Evolutionary conservation across 2,797 vertebrate genomes (phyloP).

Genomic region (Enteromius paludinosus): DNA sequence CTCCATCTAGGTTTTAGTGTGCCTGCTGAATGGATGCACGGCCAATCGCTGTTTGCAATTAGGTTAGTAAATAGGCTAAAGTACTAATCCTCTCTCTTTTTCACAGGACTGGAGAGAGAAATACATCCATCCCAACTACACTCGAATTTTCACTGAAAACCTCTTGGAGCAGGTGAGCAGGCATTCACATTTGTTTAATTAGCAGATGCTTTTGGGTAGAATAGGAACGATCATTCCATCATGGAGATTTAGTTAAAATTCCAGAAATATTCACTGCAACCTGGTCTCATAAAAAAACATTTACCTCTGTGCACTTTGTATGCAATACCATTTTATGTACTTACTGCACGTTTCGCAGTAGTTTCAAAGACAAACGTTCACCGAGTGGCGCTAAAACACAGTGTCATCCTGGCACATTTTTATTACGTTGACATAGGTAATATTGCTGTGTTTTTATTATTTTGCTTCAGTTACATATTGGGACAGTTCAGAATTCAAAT

Average conservation of each 20-base stretch:
- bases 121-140: conserved; percentile 94
- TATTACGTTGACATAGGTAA: too few species aligned
- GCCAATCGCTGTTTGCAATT: conserved; percentile 64
- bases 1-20: conserved; percentile 28
- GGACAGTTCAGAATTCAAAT: too few species aligned
- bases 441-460: too few species aligned
- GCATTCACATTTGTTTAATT: background rate
- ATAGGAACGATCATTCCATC: background rate
- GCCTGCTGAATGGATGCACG: conserved; percentile 41
- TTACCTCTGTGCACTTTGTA: too few species aligned
- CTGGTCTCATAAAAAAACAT: too few species aligned
- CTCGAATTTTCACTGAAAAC: conserved; percentile 92
- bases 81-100: conserved; percentile 54
- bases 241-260: background rate
- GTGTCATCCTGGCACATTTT: too few species aligned
- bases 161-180: conserved; percentile 87
- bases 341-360: too few species aligned
- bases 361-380: too few species aligned
- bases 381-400: too few species aligned
- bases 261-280: too few species aligned
- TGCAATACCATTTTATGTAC: too few species aligned
- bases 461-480: too few species aligned
- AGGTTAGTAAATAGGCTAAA: conserved; percentile 56
- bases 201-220: background rate
- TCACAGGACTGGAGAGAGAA: conserved; percentile 96